Evolutionary conservation across 2,113 vertebrate genomes (phyloP), one percentile per base, ranked within the genome.

Genomic region (Mormoops blainvillei): DNA sequence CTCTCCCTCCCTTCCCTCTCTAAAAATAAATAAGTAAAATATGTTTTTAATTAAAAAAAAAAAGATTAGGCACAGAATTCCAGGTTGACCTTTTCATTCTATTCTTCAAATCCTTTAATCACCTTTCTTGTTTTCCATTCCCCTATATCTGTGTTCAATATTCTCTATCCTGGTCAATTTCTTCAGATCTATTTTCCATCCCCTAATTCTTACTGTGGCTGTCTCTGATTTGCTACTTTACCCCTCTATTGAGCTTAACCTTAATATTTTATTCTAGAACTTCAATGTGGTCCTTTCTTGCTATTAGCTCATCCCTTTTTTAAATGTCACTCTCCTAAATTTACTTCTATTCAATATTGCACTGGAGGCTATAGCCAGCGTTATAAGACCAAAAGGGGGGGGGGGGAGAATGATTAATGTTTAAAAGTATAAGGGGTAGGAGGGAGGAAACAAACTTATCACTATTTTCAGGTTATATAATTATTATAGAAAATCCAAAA

Each of bases 401-500:
- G 10, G 13, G 13, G 3, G 11, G 31, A 6, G 43, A 22, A 52
- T n/a, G 31, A 52, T 77, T 77, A 77, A 33, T n/a, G 33, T 77
- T 52, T 77, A 13, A 77, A 77, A 52, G 45, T 52, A n/a, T n/a
- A 77, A 77, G 48, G 48, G n/a, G 74, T 52, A 15, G 31, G 45
- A n/a, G 5, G 74, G 45, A 50, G 48, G 36, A 61, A 31, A 81
- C 24, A 61, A 41, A 58, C 24, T 26, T 31, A 63, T 48, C 61
- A 78, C 54, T 88, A 85, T 91, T 96, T 73, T 52, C n/a, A 68
- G 61, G 36, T 92, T 19, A 87, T 52, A 86, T 48, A 83, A 89
- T 74, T 94, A 93, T 67, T 70, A 89, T 0, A 91, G 63, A 78
- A 92, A 94, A 52, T 41, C 63, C 33, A 70, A 93, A 85, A 90